Conservation (phyloP, 2,888 invertebrate genomes). For the Cancer borealis region DNA sequence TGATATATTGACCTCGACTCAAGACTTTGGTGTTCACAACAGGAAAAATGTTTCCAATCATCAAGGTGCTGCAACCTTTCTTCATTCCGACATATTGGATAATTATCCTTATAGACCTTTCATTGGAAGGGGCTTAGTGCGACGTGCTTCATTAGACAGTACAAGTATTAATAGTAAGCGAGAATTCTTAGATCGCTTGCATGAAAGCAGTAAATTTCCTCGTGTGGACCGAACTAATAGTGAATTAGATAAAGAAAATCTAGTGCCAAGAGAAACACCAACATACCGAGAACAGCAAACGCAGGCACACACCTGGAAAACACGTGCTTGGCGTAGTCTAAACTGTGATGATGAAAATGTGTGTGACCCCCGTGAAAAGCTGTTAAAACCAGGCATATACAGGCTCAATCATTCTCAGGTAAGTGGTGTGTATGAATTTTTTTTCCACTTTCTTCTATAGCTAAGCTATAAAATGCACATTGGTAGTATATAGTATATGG, state of each 20-base stretch:
- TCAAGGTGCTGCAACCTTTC: slow-evolving; percentile 74
- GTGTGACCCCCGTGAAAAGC: slow-evolving; percentile 65
- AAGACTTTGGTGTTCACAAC: slow-evolving; percentile 65
- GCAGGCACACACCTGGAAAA: slow-evolving; percentile 69
- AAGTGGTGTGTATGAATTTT: background rate
- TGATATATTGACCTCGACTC: slow-evolving; percentile 42
- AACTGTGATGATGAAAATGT: slow-evolving; percentile 72
- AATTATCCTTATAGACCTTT: slow-evolving; percentile 54
- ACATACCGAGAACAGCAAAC: slow-evolving; percentile 53
- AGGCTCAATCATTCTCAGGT: slow-evolving; percentile 75
- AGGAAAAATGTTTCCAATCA: slow-evolving; percentile 65
- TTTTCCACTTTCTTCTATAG: background rate
- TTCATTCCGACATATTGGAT: slow-evolving; percentile 63
- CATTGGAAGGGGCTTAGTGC: slow-evolving; percentile 65
- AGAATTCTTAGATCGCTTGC: slow-evolving; percentile 67
- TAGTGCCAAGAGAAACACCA: slow-evolving; percentile 67
- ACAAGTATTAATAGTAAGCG: slow-evolving; percentile 68
- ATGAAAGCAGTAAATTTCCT: slow-evolving; percentile 65
- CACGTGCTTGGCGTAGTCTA: slow-evolving; percentile 75
- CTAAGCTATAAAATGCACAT: background rate
- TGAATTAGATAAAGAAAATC: slow-evolving; percentile 75
- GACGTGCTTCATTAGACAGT: slow-evolving; percentile 75
- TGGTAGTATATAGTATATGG: background rate
- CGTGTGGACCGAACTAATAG: slow-evolving; percentile 59
- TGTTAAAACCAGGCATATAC: slow-evolving; percentile 73